A percentile compares a stretch with the other conserved stretches of the same genome.
Evolutionary conservation across 2,888 invertebrate species (phyloP).

Genomic region (Endotricha flammealis): DNA sequence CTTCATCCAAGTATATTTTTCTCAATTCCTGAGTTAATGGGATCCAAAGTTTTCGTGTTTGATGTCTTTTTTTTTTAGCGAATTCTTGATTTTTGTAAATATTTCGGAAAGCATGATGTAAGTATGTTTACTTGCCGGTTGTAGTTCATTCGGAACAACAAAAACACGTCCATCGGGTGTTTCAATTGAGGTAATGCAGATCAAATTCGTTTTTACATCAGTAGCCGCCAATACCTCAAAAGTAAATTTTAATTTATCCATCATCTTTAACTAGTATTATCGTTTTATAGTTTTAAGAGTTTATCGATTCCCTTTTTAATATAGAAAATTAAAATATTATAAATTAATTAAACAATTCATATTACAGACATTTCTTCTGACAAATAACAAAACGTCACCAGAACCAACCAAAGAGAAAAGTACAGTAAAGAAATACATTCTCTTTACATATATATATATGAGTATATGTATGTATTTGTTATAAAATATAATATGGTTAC

Average conservation of each 20-base stretch:
- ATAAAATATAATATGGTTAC: too few species aligned
- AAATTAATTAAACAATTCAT: too few species aligned
- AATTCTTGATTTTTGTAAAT: slow-evolving; percentile 3
- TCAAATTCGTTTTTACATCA: slow-evolving; percentile 22
- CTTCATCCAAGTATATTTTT: slow-evolving; percentile 16
- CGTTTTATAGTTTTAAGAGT: too few species aligned
- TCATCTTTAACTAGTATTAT: too few species aligned
- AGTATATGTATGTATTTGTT: too few species aligned
- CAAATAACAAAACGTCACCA: too few species aligned
- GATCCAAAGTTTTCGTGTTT: slow-evolving; percentile 8
- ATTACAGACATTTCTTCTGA: too few species aligned
- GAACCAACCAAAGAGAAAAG: too few species aligned
- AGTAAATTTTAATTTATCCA: slow-evolving; percentile 13
- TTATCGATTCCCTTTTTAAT: too few species aligned
- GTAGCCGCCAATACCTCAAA: slow-evolving; percentile 14
- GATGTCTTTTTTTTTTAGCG: slow-evolving; percentile 9
- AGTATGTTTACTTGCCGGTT: slow-evolving; percentile 15
- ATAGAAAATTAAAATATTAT: too few species aligned
- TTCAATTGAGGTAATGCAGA: slow-evolving; percentile 23
- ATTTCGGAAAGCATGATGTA: background rate
- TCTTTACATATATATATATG: too few species aligned
- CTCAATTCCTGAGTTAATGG: background rate
- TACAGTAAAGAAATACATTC: too few species aligned
- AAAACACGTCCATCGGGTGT: slow-evolving; percentile 16
- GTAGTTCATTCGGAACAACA: slow-evolving; percentile 18